These are phyloP conservation scores for Fulica atra DNA, from an alignment of 2,113 vertebrate species.

Conservation along the genomic window DNA sequence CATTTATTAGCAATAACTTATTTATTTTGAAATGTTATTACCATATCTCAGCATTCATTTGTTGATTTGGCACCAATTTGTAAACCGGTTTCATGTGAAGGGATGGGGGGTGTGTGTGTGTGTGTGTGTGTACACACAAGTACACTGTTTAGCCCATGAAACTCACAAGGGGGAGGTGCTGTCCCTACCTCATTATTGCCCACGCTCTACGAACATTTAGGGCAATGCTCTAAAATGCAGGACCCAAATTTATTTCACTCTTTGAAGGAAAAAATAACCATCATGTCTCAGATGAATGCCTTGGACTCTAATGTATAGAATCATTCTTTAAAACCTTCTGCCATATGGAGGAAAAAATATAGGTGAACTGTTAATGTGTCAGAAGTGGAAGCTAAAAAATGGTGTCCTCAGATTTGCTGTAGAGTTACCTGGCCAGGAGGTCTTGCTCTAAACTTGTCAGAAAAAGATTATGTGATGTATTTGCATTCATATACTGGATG, in stretches of 20 bases:
- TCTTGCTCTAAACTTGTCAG: background rate
- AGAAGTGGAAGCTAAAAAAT: background rate
- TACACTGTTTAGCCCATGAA: background rate
- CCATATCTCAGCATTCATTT: background rate
- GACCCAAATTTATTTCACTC: background rate
- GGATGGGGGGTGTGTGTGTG: rapidly evolving
- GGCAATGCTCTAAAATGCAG: background rate
- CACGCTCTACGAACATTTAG: background rate
- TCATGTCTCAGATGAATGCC: background rate
- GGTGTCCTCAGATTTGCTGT: background rate
- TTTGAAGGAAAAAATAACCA: background rate
- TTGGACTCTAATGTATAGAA: background rate
- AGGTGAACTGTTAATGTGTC: background rate
- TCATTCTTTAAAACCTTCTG: background rate
- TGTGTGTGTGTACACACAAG: no score
- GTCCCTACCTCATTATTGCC: background rate
- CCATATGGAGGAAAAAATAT: background rate
- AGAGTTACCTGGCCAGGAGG: background rate
- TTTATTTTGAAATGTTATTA: background rate
- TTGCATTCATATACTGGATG: background rate
- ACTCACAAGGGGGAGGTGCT: background rate
- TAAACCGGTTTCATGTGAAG: background rate
- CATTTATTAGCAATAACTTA: background rate
- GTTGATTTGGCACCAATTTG: background rate
- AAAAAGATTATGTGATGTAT: background rate